Base-by-base conservation (phyloP, 2,797 vertebrate genomes). In the Arremon brunneinucha region DNA sequence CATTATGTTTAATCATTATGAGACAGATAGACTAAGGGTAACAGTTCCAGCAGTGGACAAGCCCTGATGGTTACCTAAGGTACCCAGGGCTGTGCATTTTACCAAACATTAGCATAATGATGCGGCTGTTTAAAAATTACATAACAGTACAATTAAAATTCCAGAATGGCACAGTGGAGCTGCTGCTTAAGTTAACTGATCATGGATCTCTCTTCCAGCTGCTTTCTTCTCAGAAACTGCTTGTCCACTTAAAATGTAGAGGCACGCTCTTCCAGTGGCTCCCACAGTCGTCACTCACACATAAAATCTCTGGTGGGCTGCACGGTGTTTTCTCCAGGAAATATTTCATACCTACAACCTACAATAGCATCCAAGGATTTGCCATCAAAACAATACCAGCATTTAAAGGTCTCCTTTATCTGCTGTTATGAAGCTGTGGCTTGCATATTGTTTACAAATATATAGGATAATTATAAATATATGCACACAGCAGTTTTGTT, bases 1-100 rank as follows among this genome's bases (percentile, higher is more conserved):
- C 71, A 84, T 95, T 94, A 75, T 64, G 68, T 90, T 85, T 95
- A 93, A 95, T 95, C 90, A 94, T 94, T 96, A 69, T 62, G 69
- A 64, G 75, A 83, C 62, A 94, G 63, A 14, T 16, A 41, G 46
- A 50, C 27, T 50, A 43, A 78, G 49, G 49, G 76, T 77, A 89
- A 87, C 55, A 59, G 89, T 84, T 83, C 37, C 75, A 70, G 37
- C 26, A 62, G 50, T 10, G 69, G 74, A 83, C 76, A 91, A 94
- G 91, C 74, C 85, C 49, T 79, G 77, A 83, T 94, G 64, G 68
- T 94, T 87, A 91, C 70, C 59, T 60, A 69, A 72, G 47, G 32
- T 90, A 95, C 86, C 81, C 55, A 87, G 91, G 46, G 49, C 65
- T 43, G 68, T 12, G 37, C 14, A 47, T 50, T 87, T 83, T 11